Base-by-base conservation (phyloP, 2,797 vertebrate species). In the Gymnopithys bicolor region DNA sequence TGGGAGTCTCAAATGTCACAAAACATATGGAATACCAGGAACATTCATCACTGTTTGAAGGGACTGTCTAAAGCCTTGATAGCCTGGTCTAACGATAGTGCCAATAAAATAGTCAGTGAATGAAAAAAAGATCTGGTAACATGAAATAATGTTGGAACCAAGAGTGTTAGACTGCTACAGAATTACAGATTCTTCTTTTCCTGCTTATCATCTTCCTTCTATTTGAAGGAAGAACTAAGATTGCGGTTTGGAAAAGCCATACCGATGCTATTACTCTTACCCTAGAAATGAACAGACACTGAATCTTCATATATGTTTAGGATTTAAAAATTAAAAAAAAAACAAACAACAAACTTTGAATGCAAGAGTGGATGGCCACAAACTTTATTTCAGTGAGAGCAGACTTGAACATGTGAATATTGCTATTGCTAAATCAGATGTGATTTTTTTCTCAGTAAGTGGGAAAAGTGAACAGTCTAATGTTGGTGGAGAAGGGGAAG, bases 31-130 rank as follows among this genome's bases (percentile, higher is more conserved):
- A 93, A 94, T 86, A 89, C 67, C 37, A 88, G 84, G 84, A 93
- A 89, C 77, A 94, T 97, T 94, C 58, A 94, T 97, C 87, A 89
- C 78, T 84, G 23, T 90, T 90, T 84, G 90, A 95, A 93, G 70
- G 83, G 94, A 83, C 97, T 98, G 96, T 98, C 96, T 97, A 96
- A 96, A 98, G 97, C 98, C 98, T 98, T 98, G 98, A 98, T 98
- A 98, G 97, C 97, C 96, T 98, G 81, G 77, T 95, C 91, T 94
- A 87, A 89, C 1, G 0, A 75, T 62, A 84, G 67, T 95, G 91
- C 78, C 85, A 94, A 69, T 89, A 80, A 87, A 94, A 76, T 60
- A 81, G 71, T 68, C 48, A 84, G 43, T 79, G 86, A 91, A 75
- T 87, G 90, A 79, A 89, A 78, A 64, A 80, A 79, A 89, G 53